Evolutionary conservation across 1,140 invertebrate species (phyloP).

Genomic region (Drosophila carrolli): DNA sequence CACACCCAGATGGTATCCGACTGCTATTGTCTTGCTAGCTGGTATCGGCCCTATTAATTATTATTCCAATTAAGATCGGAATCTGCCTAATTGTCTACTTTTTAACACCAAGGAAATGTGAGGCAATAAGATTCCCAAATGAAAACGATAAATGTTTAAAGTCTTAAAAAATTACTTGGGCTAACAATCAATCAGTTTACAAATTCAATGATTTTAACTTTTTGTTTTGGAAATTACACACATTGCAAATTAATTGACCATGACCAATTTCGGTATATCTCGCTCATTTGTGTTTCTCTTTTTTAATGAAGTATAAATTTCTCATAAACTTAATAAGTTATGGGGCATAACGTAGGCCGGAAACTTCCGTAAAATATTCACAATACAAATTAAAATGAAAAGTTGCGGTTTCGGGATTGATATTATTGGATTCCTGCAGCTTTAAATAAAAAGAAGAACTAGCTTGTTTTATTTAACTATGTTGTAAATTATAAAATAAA

Average conservation of each 20-base stretch:
- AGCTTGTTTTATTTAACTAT: too few species aligned
- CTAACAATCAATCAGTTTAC: constrained; percentile 10
- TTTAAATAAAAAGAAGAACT: too few species aligned
- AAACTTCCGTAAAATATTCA: constrained; percentile 5
- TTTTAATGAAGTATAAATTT: constrained; percentile 4
- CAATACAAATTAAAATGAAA: too few species aligned
- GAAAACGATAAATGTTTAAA: background rate
- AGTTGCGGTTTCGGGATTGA: too few species aligned
- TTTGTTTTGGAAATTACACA: constrained; percentile 34
- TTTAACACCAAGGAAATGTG: constrained; percentile 1
- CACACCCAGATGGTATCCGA: background rate
- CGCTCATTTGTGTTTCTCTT: constrained; percentile 18
- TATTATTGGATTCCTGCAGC: too few species aligned
- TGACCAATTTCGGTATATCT: constrained; percentile 15
- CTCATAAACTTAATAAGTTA: constrained; percentile 19
- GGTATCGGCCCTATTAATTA: constrained; percentile 11
- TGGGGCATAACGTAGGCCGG: constrained; percentile 19
- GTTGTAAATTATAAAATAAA: too few species aligned
- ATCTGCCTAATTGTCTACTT: constrained; percentile 10
- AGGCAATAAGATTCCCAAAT: constrained; percentile 6
- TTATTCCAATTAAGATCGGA: constrained; percentile 5
- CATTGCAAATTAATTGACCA: constrained; percentile 42
- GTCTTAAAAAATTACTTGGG: constrained; percentile 22
- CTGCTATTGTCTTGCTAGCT: constrained; percentile 6
- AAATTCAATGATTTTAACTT: constrained; percentile 1